Evolutionary conservation across 2,888 invertebrate species (phyloP).

Genomic region (Ferrisia virgata): DNA sequence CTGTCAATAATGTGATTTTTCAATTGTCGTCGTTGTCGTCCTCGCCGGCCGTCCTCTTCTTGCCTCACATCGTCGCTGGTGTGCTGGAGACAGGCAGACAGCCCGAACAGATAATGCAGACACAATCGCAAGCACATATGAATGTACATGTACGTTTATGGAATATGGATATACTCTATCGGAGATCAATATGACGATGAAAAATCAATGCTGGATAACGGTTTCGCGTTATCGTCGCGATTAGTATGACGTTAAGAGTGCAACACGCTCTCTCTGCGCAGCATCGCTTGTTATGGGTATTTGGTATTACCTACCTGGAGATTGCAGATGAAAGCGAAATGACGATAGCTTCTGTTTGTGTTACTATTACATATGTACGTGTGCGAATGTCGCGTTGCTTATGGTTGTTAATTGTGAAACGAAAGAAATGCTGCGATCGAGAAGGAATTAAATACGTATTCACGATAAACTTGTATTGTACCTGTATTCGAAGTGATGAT

Average conservation of each 20-base stretch:
- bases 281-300: neutral
- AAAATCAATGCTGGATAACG: neutral
- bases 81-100: too few species aligned
- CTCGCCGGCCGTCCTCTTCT: too few species aligned
- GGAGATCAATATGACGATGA: neutral
- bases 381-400: neutral
- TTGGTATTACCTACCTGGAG: too few species aligned
- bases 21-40: neutral
- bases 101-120: neutral
- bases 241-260: neutral
- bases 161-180: too few species aligned
- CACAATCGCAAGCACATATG: neutral
- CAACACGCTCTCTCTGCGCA: neutral
- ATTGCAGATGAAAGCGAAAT: neutral
- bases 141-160: neutral
- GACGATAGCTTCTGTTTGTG: neutral
- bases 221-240: neutral
- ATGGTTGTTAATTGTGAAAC: too few species aligned
- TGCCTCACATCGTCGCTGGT: too few species aligned
- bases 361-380: neutral
- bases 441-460: too few species aligned
- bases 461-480: too few species aligned
- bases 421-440: too few species aligned
- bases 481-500: too few species aligned
- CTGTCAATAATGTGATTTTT: neutral